Evolutionary conservation across 2,113 vertebrate species (phyloP).

Genomic region (Hucho hucho): DNA sequence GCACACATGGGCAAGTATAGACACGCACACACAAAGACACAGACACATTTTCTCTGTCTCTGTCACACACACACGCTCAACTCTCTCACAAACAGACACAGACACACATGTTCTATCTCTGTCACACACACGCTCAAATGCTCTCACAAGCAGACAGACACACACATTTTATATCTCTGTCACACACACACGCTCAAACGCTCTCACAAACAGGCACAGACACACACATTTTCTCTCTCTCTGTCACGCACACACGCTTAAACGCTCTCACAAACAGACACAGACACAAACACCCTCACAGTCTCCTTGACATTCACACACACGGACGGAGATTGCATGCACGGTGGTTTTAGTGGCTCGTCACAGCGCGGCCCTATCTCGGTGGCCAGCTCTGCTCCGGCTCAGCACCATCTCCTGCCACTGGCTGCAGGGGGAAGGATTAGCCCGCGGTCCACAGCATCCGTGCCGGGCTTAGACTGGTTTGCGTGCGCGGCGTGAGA

Average conservation of each 20-base stretch:
- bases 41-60: background rate
- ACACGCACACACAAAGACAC: too few relatives aligned
- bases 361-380: background rate
- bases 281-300: background rate
- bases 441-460: slow-evolving; percentile 68
- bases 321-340: slow-evolving; percentile 15
- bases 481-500: slow-evolving; percentile 64
- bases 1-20: background rate
- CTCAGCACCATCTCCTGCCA: slow-evolving; percentile 49
- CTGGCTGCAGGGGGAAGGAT: slow-evolving; percentile 70
- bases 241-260: background rate
- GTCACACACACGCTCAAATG: background rate
- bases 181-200: slow-evolving; percentile 21
- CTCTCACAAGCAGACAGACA: background rate
- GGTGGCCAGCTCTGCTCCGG: slow-evolving; percentile 63
- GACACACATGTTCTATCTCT: background rate
- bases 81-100: background rate
- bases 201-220: background rate
- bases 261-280: background rate
- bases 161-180: background rate
- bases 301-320: background rate
- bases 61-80: slow-evolving; percentile 17
- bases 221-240: background rate
- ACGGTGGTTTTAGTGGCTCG: slow-evolving; percentile 49
- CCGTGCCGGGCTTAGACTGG: slow-evolving; percentile 50